Evolutionary conservation across 2,888 invertebrate species (phyloP), one percentile per base, ranked within the genome.

Genomic region (Drosophila vallismaia): DNA sequence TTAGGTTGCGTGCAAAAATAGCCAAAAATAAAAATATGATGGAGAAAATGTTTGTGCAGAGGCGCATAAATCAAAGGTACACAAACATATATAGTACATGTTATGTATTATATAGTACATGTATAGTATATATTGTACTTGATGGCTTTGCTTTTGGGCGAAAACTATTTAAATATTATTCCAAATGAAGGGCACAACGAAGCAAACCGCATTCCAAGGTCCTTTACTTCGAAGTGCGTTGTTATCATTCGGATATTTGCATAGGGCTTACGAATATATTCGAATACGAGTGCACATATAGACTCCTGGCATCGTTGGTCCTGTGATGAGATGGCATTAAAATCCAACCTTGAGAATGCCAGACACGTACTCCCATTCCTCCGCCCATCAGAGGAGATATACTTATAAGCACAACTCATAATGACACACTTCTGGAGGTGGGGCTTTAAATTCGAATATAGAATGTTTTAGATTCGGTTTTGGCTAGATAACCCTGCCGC

Each of bases 331-430:
- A 54, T 57, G 67, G 71, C 76, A 82, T 84, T 84, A 81, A 80
- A 77, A 84, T 64, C 66, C 60, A 81, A 76, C 87, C 81, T 86
- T 86, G 87, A 80, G 71, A 78, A 86, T 86, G 76, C 79, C 79
- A 84, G 81, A 82, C 87, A 81, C 86, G 79, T 80, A 67, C 40
- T 62, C 50, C 64, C 69, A 72, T 77, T 70, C 63, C 80, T 54
- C 76, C 68, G 33, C 36, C 40, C 53, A 42, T 51, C 10, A 44
- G 12, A 12, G n/a, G 31, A 19, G 26, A 33, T 12, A 44, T n/a
- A 33, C 42, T 46, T 33, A 52, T 49, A 50, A 44, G 55, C 38
- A 52, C 5, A 42, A 33, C 28, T 52, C 51, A 56, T 56, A 72
- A 64, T 64, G 71, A 64, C 73, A 57, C 52, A 49, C 44, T 50